A percentile compares a stretch with the other conserved stretches of the same genome.
These are phyloP conservation scores for Gobius niger DNA, from an alignment of 2,113 vertebrate species.

Conservation along the genomic window DNA sequence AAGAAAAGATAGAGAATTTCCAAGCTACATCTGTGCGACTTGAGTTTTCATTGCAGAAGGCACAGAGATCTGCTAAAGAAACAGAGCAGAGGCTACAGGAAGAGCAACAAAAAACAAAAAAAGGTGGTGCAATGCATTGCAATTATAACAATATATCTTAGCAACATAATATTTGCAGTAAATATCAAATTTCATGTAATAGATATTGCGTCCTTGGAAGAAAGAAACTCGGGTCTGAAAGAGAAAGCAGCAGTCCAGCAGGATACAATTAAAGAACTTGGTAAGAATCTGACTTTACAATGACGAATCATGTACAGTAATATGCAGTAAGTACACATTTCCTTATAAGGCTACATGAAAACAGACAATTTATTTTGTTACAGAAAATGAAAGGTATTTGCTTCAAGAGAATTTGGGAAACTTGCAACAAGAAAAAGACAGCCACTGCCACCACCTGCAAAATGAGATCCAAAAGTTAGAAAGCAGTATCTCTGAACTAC, in stretches of 20 bases:
- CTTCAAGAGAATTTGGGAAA: conserved; percentile 74
- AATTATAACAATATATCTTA: not conserved
- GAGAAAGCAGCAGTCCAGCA: conserved; percentile 72
- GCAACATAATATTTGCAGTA: not conserved
- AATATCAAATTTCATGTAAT: conserved; percentile 27
- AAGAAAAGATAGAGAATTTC: conserved; percentile 64
- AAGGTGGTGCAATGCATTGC: conserved; percentile 65
- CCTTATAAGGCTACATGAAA: conserved; percentile 1
- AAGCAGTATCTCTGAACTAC: conserved; percentile 73
- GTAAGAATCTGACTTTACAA: conserved; percentile 65
- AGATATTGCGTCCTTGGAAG: conserved; percentile 72
- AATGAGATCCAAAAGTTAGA: conserved; percentile 73
- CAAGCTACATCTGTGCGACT: conserved; percentile 67
- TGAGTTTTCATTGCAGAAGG: conserved; percentile 64
- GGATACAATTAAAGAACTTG: conserved; percentile 71
- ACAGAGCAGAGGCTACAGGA: conserved; percentile 63
- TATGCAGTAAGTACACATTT: not conserved
- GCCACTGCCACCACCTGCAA: conserved; percentile 67
- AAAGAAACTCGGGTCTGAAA: conserved; percentile 68
- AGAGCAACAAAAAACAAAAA: conserved; percentile 75
- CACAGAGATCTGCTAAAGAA: conserved; percentile 56
- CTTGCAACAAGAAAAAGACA: conserved; percentile 56
- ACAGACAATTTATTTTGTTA: not conserved
- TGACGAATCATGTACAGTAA: not conserved
- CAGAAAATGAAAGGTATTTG: conserved; percentile 63